phyloP scores from a whole-genome alignment of 2,888 invertebrate species.

The Lasioglossum leucozonium region DNA sequence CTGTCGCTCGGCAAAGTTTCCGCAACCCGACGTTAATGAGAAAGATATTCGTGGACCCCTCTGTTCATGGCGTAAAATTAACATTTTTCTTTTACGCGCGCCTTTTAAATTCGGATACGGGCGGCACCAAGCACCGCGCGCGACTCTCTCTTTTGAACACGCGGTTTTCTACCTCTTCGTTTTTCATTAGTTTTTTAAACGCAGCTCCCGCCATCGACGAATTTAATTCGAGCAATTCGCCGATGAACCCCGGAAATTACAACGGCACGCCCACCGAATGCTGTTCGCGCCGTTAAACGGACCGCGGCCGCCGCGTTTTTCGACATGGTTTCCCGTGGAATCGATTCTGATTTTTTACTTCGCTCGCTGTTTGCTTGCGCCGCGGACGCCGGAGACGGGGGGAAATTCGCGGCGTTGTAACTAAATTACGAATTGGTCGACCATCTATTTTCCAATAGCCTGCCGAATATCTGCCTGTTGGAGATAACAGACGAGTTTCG shows the following conservation, averaged over 20 bases:
- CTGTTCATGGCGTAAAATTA: constrained; percentile 31
- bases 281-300: background rate
- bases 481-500: background rate
- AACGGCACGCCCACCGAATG: background rate
- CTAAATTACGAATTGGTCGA: background rate
- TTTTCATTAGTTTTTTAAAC: constrained; percentile 1
- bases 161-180: background rate
- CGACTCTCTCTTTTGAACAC: background rate
- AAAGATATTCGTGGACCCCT: background rate
- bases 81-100: constrained; percentile 17
- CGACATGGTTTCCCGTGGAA: background rate
- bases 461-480: background rate
- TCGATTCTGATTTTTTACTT: background rate
- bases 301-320: background rate
- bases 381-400: background rate
- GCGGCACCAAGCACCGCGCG: background rate
- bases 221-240: constrained; percentile 8
- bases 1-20: background rate
- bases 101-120: background rate
- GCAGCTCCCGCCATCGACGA: background rate
- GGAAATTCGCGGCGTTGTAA: background rate
- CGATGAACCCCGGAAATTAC: constrained; percentile 7
- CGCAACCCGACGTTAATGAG: constrained; percentile 12
- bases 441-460: background rate
- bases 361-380: background rate